Evolutionary conservation across 2,113 vertebrate genomes (phyloP).

Genomic region (Meleagris gallopavo): DNA sequence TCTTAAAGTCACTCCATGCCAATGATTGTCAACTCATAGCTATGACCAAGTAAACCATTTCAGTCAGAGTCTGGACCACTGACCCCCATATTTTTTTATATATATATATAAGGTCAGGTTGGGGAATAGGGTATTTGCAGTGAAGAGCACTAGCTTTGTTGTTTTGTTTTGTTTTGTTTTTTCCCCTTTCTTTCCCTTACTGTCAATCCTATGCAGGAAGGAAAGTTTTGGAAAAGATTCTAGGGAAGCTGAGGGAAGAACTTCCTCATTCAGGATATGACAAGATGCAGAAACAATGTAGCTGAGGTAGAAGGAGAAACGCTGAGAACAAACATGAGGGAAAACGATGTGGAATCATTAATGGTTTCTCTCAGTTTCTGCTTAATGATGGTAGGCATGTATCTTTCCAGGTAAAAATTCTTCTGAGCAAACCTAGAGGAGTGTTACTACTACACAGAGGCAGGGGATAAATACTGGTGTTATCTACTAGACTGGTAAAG

Average conservation of each 20-base stretch:
- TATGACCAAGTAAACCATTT: not conserved
- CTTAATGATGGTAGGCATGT: not conserved
- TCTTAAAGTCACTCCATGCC: not conserved
- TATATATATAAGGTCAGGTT: not conserved
- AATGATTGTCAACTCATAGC: not conserved
- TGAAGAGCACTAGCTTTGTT: not conserved
- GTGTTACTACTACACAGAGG: not conserved
- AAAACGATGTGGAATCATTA: not conserved
- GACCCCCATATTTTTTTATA: not conserved
- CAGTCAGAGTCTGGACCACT: not conserved
- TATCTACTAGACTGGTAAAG: not conserved
- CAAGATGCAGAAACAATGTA: not conserved
- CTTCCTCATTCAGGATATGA: not conserved
- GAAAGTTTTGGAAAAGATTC: not conserved
- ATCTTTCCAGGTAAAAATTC: not conserved
- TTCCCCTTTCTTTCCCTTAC: not conserved
- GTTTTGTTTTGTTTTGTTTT: not conserved
- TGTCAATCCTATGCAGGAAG: not conserved
- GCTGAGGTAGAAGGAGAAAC: not conserved
- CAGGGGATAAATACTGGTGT: not conserved
- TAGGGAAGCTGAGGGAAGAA: not conserved
- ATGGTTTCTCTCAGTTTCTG: not conserved
- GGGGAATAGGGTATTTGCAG: not conserved
- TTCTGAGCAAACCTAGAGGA: not conserved
- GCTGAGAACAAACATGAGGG: not conserved